Evolutionary conservation across 2,113 vertebrate genomes (phyloP).

Genomic region (Rhinogobius similis): DNA sequence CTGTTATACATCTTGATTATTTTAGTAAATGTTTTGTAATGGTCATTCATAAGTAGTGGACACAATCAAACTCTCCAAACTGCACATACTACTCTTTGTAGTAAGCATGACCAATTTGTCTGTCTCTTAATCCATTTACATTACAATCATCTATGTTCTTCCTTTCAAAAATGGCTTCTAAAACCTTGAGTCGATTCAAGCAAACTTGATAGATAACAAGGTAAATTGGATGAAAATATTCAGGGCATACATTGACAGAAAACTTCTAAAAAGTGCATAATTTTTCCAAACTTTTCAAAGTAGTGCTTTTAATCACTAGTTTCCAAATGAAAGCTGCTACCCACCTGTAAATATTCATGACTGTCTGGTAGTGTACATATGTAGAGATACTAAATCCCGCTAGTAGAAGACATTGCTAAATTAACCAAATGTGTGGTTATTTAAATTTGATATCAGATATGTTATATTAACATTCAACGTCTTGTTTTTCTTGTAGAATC

Average conservation of each 20-base stretch:
- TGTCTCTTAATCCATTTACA: conserved; percentile 18
- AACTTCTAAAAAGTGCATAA: conserved; percentile 4
- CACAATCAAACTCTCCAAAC: conserved; percentile 27
- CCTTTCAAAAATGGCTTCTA: conserved; percentile 41
- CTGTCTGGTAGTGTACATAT: conserved; percentile 67
- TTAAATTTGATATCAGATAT: conserved; percentile 63
- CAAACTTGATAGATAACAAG: conserved; percentile 42
- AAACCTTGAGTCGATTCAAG: conserved; percentile 22
- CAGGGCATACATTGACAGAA: conserved; percentile 19
- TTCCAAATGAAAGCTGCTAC: conserved; percentile 58
- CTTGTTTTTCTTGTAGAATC: conserved; percentile 51
- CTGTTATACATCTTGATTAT: conserved; percentile 28
- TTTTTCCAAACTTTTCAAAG: conserved; percentile 20
- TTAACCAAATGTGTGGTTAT: conserved; percentile 60
- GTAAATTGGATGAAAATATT: conserved; percentile 19
- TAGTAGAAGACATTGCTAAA: conserved; percentile 53
- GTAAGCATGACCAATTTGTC: conserved; percentile 37
- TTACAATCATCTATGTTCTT: conserved; percentile 18
- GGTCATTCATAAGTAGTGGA: conserved; percentile 50
- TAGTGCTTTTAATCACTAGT: conserved; percentile 31
- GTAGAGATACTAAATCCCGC: conserved; percentile 62
- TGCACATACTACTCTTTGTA: conserved; percentile 32
- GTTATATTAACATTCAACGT: conserved; percentile 76
- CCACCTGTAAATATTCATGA: conserved; percentile 65
- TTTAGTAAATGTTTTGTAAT: conserved; percentile 33